Base-by-base conservation (phyloP, 2,113 vertebrate genomes). In the Callionymus lyra region DNA sequence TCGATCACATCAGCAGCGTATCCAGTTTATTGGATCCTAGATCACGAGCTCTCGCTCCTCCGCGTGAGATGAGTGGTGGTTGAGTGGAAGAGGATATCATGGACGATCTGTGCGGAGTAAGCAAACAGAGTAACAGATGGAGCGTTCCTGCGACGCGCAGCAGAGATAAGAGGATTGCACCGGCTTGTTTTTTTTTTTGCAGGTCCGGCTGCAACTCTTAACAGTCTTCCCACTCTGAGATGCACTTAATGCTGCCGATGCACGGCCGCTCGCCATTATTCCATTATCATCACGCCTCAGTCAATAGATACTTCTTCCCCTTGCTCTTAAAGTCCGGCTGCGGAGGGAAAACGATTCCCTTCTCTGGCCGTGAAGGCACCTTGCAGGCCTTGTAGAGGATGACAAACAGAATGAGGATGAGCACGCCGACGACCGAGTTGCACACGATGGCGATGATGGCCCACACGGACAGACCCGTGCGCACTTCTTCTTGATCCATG, bases 301-400 rank as follows among this genome's bases (percentile, higher is more conserved):
- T 68, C 62, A 85, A 57, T 44, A 83, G 70, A 65, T 83, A 85
- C 59, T 79, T 86, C 10, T 84, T 69, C 38, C 82, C 78, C 2
- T 46, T 51, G 9, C 27, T 77, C 40, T 68, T 57, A 35, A 61
- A 62, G 19, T 62, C 59, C 6, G 50, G 63, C 19, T 33, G 16
- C 10, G 47, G 12, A n/a, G 32, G 31, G 17, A 79, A 64, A 35
- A 42, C 59, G 1, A 67, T 59, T 16, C 56, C 19, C 47, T 62
- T 83, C 40, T 81, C 76, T 32, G 55, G 81, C 38, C 50, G 65
- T 41, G 85, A 83, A 46, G 86, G 85, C 52, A 86, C 83, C 64
- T 85, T 75, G 64, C 86, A 88, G 47, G 86, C 86, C 55, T 85
- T 86, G 76, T 72, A 88, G 40, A 88, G 72, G 63, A 88, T 76